Evolutionary conservation across 2,888 invertebrate genomes (phyloP).

Genomic region (Volucella zonaria): DNA sequence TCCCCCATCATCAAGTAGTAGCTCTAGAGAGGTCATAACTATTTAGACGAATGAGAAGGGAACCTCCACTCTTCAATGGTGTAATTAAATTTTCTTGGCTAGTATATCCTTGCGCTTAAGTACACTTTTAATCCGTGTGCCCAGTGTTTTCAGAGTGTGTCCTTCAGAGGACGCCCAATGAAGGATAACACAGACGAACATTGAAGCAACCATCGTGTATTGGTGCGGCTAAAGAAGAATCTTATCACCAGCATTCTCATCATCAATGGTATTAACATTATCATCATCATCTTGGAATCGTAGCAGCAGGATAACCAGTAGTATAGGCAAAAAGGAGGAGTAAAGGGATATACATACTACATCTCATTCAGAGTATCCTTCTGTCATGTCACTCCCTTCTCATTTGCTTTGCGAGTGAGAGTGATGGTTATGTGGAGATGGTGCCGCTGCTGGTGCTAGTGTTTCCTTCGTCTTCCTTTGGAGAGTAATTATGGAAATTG

Average conservation of each 20-base stretch:
- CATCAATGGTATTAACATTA: conserved; percentile 66
- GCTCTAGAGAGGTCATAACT: conserved; percentile 63
- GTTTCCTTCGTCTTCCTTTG: conserved; percentile 1
- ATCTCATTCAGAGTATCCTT: conserved; percentile 69
- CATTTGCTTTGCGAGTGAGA: conserved; percentile 2
- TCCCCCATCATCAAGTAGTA: neutral
- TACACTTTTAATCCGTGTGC: conserved; percentile 71
- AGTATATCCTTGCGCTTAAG: conserved; percentile 67
- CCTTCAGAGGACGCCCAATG: conserved; percentile 52
- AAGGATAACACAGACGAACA: conserved; percentile 30
- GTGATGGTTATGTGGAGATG: no score
- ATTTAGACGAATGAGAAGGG: conserved; percentile 32
- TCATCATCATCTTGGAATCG: conserved; percentile 66
- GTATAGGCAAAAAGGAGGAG: neutral
- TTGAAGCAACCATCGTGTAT: neutral
- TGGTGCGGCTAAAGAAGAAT: conserved; percentile 28
- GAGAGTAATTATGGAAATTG: conserved; percentile 73
- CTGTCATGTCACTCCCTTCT: conserved; percentile 53
- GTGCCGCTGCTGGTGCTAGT: neutral
- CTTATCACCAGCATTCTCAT: conserved; percentile 69
- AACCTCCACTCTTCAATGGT: conserved; percentile 50
- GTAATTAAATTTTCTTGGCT: conserved; percentile 72
- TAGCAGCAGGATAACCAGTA: neutral
- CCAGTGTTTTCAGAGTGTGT: conserved; percentile 48
- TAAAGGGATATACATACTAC: conserved; percentile 51